A percentile compares a stretch with the other conserved stretches of the same genome.
These are phyloP conservation scores for Tetrax tetrax DNA, from an alignment of 2,113 vertebrate species.

Conservation along the genomic window DNA sequence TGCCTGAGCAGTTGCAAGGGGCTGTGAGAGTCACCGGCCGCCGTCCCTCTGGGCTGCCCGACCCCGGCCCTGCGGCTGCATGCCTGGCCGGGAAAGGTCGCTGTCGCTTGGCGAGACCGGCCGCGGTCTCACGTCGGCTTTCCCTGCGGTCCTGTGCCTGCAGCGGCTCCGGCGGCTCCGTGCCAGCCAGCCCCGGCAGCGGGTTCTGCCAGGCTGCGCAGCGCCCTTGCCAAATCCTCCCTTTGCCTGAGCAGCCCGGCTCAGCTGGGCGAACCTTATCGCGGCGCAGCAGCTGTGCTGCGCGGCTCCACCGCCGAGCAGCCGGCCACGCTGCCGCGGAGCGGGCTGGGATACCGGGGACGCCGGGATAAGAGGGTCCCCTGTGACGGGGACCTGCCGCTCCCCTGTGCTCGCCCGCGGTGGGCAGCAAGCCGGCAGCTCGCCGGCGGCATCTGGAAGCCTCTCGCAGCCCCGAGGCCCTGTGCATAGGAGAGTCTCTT, in stretches of 20 bases:
- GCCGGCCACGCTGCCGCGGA: background rate
- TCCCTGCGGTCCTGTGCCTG: background rate
- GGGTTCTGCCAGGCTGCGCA: background rate
- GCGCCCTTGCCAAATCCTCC: background rate
- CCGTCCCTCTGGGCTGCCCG: background rate
- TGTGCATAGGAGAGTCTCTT: background rate
- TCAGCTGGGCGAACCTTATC: background rate
- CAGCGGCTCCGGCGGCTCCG: background rate
- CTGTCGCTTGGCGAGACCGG: background rate
- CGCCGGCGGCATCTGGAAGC: background rate
- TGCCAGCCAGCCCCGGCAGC: background rate
- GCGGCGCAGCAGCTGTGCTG: background rate
- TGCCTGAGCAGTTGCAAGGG: accelerated
- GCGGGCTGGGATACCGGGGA: background rate
- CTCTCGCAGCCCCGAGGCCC: background rate
- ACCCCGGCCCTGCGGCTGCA: background rate
- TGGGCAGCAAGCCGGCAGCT: background rate
- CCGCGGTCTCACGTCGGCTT: accelerated
- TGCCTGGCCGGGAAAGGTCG: background rate
- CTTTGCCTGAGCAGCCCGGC: background rate
- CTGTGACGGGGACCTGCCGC: background rate
- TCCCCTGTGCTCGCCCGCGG: background rate
- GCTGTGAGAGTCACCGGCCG: background rate
- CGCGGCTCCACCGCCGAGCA: background rate
- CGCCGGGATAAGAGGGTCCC: too few species aligned